phyloP scores from a whole-genome alignment of 2,797 vertebrate genomes.

The Coilia nasus region DNA sequence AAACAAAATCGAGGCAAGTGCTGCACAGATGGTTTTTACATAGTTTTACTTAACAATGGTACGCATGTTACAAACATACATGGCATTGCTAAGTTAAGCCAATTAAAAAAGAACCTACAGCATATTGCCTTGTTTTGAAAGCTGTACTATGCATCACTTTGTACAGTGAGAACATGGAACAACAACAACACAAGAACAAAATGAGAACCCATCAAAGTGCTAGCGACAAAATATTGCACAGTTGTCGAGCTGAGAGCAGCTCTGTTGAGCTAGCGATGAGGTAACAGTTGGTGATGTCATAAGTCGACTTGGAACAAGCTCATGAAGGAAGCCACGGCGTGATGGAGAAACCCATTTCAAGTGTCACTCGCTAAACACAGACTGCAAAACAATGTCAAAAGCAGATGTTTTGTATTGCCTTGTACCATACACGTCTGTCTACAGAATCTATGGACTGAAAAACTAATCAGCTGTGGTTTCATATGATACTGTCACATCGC shows the following conservation, averaged over 20 bases:
- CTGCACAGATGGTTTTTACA: too few relatives aligned
- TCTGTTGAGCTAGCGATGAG: conserved; percentile 59
- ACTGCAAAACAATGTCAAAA: not conserved
- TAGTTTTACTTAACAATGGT: too few relatives aligned
- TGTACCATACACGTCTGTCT: not conserved
- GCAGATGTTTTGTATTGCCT: not conserved
- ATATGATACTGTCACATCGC: not conserved
- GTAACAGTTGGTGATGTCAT: conserved; percentile 67
- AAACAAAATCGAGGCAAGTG: too few relatives aligned
- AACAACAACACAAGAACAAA: conserved; percentile 55
- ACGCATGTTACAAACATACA: too few relatives aligned
- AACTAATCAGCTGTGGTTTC: not conserved
- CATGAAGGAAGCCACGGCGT: not conserved
- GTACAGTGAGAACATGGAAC: conserved; percentile 14
- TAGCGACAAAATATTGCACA: conserved; percentile 83
- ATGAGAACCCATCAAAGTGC: conserved; percentile 47
- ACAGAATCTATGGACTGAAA: not conserved
- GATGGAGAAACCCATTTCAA: not conserved
- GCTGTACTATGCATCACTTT: too few relatives aligned
- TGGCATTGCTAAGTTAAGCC: too few relatives aligned
- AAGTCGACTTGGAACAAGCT: conserved; percentile 11
- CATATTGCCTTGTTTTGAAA: too few relatives aligned
- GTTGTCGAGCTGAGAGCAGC: conserved; percentile 56
- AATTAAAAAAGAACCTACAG: too few relatives aligned
- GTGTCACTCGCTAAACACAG: not conserved